A percentile compares a stretch with the other conserved stretches of the same genome.
Evolutionary conservation across 2,888 invertebrate species (phyloP).

Genomic region (Hipparchia semele): DNA sequence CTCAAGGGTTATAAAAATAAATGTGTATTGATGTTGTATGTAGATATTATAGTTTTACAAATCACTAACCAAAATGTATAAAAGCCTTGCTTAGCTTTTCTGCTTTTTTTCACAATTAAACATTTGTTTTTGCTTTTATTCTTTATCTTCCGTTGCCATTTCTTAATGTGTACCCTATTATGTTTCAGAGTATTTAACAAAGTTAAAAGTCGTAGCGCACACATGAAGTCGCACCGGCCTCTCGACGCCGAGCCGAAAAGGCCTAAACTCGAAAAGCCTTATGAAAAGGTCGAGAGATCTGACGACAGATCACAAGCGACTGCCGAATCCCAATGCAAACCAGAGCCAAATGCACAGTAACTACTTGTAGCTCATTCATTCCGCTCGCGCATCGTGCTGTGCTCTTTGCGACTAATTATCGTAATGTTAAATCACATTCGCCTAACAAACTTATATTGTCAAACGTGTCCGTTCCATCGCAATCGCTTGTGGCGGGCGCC

Average conservation of each 20-base stretch:
- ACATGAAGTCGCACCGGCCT: constrained; percentile 99
- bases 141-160: constrained; percentile 65
- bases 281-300: constrained; percentile 81
- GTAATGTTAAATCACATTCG: constrained; percentile 22
- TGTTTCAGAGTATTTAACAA: constrained; percentile 96
- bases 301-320: constrained; percentile 75
- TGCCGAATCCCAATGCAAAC: constrained; percentile 71
- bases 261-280: constrained; percentile 84
- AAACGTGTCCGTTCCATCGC: constrained; percentile 26
- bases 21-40: constrained; percentile 65
- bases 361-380: constrained; percentile 58
- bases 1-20: constrained; percentile 55
- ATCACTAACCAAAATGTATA: constrained; percentile 39
- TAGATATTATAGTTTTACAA: constrained; percentile 49
- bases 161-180: constrained; percentile 77
- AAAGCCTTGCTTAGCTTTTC: constrained; percentile 39
- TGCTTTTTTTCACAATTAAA: constrained; percentile 21
- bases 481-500: constrained; percentile 28
- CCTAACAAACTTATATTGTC: constrained; percentile 10
- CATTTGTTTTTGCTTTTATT: constrained; percentile 42
- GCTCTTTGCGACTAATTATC: constrained; percentile 39
- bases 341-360: constrained; percentile 59
- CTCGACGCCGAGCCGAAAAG: constrained; percentile 91
- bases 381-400: constrained; percentile 44
- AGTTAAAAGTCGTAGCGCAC: constrained; percentile 99